phyloP scores from a whole-genome alignment of 2,888 invertebrate species.

The Hedya salicella region DNA sequence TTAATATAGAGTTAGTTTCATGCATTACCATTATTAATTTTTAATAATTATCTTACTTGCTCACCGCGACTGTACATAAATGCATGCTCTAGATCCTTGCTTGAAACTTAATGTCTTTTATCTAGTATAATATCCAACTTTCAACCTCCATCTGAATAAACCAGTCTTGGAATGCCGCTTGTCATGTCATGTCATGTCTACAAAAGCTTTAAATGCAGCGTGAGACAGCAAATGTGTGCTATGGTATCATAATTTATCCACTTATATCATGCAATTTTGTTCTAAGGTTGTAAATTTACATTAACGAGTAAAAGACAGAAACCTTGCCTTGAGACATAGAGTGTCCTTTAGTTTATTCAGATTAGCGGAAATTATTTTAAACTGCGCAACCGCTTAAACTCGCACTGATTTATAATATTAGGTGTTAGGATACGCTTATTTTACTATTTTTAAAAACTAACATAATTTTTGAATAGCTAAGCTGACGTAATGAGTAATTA shows the following conservation, averaged over 20 bases:
- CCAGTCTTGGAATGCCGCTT: conserved; percentile 4
- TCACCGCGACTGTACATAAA: too few species aligned
- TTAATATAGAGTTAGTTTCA: too few species aligned
- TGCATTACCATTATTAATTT: too few species aligned
- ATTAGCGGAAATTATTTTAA: neutral
- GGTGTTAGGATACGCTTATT: too few species aligned
- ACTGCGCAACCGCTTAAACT: neutral
- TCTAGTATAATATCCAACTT: neutral
- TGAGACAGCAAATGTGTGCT: conserved; percentile 14
- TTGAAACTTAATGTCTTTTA: neutral
- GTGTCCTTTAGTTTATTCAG: neutral
- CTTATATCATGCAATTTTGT: conserved; percentile 7
- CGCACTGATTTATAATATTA: too few species aligned
- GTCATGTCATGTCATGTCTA: conserved; percentile 25
- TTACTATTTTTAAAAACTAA: too few species aligned
- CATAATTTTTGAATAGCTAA: too few species aligned
- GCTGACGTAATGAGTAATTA: too few species aligned
- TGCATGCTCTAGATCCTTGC: too few species aligned
- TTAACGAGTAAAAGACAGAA: neutral
- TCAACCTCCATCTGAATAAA: neutral
- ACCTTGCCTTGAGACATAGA: neutral
- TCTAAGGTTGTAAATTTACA: conserved; percentile 5
- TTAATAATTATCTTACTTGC: too few species aligned
- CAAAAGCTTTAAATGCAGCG: conserved; percentile 14
- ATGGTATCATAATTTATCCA: conserved; percentile 23